Evolutionary conservation across 2,113 vertebrate genomes (phyloP), one percentile per base, ranked within the genome.

Genomic region (Anhinga rufa): DNA sequence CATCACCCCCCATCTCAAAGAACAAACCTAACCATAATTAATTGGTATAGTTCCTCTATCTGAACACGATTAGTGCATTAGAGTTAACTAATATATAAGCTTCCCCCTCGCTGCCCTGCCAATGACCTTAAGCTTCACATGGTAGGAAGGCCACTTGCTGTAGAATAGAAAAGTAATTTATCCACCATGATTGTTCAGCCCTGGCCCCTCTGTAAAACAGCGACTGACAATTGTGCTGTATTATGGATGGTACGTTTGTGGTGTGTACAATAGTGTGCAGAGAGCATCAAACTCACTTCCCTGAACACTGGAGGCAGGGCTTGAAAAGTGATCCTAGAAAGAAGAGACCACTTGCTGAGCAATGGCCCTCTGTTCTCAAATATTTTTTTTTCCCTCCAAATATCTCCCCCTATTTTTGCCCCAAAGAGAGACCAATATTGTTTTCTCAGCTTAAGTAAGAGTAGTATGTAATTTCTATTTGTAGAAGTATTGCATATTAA

Each of bases 161-260:
- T 48, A 96, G 97, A 96, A 95, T 78, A 75, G 86, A 87, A 92
- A 94, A 96, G 92, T 95, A 90, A 96, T 97, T 97, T 97, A 97
- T 97, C 97, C 92, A 72, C 92, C 61, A 65, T 15, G 82, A 95
- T 91, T 75, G 78, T 92, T 96, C 95, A 72, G 92, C 82, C 82
- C 95, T 31, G 48, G 91, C 82, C 88, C 81, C 69, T 96, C 96
- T 94, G 96, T 93, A 95, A 97, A 96, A 97, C 96, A 95, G 95
- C 96, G 72, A 92, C 95, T 96, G 97, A 97, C 97, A 96, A 88
- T 86, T 55, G 93, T 55, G 69, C 96, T 97, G 94, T 89, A 72
- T 97, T 98, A 97, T 87, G 92, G 95, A 96, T 86, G 74, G 96
- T 77, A 86, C 80, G 1, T 97, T 93, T 86, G 92, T 76, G 88